phyloP scores from a whole-genome alignment of 1,140 invertebrate species.

The Carcinoscorpius rotundicauda region DNA sequence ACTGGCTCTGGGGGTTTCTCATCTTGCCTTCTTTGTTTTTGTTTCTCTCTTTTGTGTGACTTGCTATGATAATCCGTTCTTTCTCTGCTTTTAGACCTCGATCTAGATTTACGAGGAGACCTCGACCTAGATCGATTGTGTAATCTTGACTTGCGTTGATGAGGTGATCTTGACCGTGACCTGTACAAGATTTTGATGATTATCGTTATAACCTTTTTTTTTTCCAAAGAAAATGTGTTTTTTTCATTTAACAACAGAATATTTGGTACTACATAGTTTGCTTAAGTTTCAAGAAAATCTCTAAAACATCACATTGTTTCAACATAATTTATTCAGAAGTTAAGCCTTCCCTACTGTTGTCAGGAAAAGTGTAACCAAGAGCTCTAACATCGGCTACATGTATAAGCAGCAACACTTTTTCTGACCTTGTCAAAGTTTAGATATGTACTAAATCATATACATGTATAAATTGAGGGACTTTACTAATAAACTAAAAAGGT shows the following conservation, averaged over 20 bases:
- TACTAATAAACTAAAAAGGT: no score
- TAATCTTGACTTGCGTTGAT: background rate
- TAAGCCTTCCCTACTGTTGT: no score
- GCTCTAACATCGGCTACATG: no score
- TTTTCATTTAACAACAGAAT: background rate
- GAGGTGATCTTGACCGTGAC: background rate
- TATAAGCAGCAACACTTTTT: no score
- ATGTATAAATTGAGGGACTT: no score
- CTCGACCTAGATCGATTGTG: conserved; percentile 5
- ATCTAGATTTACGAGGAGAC: conserved; percentile 15
- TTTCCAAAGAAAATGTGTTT: no score
- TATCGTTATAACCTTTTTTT: background rate
- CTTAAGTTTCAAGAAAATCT: no score
- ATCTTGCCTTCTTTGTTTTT: conserved; percentile 7
- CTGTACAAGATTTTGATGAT: background rate
- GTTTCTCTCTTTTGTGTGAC: conserved; percentile 5
- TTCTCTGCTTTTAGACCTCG: conserved; percentile 19
- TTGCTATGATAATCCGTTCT: conserved; percentile 19
- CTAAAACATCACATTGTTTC: no score
- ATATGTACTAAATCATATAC: no score
- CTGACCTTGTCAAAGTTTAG: no score
- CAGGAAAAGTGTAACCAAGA: no score
- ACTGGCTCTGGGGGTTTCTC: conserved; percentile 22
- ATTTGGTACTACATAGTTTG: background rate
- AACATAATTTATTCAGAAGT: no score